A percentile compares a stretch with the other conserved stretches of the same genome.
These are phyloP conservation scores for Emberiza fucata DNA, from an alignment of 2,113 vertebrate genomes.

Conservation along the genomic window DNA sequence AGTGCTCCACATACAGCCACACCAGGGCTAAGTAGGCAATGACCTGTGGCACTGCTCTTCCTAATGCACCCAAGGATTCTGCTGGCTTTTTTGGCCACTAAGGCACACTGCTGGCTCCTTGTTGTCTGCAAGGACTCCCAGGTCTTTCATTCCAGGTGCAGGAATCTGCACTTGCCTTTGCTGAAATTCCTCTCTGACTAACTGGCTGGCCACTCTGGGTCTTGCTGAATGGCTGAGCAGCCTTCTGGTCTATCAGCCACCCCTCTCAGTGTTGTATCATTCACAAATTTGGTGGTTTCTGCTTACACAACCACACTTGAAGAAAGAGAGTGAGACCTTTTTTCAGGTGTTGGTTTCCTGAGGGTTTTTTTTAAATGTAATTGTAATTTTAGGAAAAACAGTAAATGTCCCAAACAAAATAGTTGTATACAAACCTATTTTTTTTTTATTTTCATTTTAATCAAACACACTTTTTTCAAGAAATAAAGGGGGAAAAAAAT, in stretches of 20 bases:
- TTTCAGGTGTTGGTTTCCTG: neutral
- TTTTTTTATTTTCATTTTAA: neutral
- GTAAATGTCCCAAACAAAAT: neutral
- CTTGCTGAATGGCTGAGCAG: neutral
- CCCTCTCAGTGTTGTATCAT: no score
- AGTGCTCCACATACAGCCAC: no score
- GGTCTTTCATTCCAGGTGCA: accelerated
- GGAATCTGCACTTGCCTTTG: neutral
- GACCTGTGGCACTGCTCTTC: neutral
- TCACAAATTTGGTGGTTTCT: neutral
- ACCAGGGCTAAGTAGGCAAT: neutral
- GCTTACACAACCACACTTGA: neutral
- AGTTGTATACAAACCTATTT: neutral
- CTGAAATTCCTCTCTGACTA: neutral
- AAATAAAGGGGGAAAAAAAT: neutral
- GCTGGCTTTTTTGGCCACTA: accelerated
- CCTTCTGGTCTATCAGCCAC: neutral
- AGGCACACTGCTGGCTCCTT: neutral
- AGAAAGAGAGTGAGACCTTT: neutral
- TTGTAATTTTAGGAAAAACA: neutral
- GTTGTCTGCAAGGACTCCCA: neutral
- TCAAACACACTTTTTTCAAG: neutral
- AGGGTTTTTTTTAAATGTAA: neutral
- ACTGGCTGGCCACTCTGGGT: neutral
- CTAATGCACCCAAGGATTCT: neutral